These are phyloP conservation scores for Emys orbicularis DNA, from an alignment of 2,797 vertebrate genomes.

Conservation along the genomic window DNA sequence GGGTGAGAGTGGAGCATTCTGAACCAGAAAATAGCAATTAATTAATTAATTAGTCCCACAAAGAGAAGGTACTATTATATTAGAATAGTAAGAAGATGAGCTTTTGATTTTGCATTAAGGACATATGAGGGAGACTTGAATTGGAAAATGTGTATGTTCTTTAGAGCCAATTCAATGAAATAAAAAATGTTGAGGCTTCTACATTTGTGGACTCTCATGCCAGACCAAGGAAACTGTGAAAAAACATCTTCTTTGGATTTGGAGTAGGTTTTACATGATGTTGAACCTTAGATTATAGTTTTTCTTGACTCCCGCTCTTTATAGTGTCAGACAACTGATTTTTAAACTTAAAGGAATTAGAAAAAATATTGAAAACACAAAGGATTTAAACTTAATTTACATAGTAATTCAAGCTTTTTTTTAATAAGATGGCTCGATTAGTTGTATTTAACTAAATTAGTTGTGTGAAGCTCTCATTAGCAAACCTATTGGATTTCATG, in stretches of 20 bases:
- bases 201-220: neutral
- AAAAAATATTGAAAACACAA: neutral
- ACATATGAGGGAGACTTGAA: neutral
- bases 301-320: neutral
- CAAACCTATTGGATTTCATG: neutral
- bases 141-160: neutral
- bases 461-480: neutral
- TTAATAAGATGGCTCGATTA: neutral
- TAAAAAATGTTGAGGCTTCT: neutral
- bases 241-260: neutral
- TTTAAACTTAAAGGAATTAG: neutral
- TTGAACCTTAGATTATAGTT: neutral
- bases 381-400: neutral
- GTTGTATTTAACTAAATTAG: neutral
- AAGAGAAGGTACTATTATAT: neutral
- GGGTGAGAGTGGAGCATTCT: neutral
- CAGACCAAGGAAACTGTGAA: neutral
- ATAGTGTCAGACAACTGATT: neutral
- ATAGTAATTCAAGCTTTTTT: neutral
- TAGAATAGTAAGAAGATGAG: neutral
- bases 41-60: neutral
- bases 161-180: neutral
- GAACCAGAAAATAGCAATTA: neutral
- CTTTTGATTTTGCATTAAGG: neutral
- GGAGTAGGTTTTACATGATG: neutral